Percentiles rank a stretch among this genome's conserved stretches.
Conservation (phyloP, 2,797 vertebrate genomes). For the Zenarchopterus dispar region DNA sequence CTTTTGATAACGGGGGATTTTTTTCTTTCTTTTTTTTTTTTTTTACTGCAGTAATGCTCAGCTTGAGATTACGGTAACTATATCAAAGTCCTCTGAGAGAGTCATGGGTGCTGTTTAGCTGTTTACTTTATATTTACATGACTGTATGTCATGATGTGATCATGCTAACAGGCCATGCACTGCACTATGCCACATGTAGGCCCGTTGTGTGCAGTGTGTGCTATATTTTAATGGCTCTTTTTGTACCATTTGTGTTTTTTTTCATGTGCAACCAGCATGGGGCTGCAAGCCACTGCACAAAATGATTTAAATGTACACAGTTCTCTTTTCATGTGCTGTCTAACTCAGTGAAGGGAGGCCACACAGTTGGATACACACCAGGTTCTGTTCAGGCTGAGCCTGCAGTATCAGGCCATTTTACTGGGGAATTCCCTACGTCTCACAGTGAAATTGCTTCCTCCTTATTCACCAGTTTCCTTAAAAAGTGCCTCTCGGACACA, state of each 20-base stretch:
- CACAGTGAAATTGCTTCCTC: constrained; percentile 81
- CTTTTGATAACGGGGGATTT: constrained; percentile 49
- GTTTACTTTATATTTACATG: constrained; percentile 13
- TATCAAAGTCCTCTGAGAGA: constrained; percentile 35
- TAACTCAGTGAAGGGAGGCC: constrained; percentile 42
- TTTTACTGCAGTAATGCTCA: constrained; percentile 11
- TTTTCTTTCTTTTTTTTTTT: constrained; percentile 26
- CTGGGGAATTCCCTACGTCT: constrained; percentile 84
- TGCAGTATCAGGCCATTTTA: constrained; percentile 78
- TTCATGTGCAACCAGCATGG: background rate
- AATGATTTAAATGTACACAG: constrained; percentile 17
- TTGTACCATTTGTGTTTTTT: background rate
- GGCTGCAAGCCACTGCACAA: constrained; percentile 17
- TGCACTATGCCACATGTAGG: background rate
- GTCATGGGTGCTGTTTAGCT: constrained; percentile 4
- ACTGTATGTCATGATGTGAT: constrained; percentile 9
- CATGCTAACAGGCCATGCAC: constrained; percentile 16
- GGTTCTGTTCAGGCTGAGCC: constrained; percentile 74
- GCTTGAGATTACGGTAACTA: constrained; percentile 15
- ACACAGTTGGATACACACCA: constrained; percentile 71
- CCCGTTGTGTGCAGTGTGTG: too few species aligned
- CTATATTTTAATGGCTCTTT: too few species aligned
- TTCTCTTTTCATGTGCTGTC: constrained; percentile 14
- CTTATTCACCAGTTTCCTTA: constrained; percentile 82
- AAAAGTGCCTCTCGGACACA: constrained; percentile 79